These are phyloP conservation scores for Lasioglossum figueresi DNA, from an alignment of 2,888 invertebrate genomes.

Conservation along the genomic window DNA sequence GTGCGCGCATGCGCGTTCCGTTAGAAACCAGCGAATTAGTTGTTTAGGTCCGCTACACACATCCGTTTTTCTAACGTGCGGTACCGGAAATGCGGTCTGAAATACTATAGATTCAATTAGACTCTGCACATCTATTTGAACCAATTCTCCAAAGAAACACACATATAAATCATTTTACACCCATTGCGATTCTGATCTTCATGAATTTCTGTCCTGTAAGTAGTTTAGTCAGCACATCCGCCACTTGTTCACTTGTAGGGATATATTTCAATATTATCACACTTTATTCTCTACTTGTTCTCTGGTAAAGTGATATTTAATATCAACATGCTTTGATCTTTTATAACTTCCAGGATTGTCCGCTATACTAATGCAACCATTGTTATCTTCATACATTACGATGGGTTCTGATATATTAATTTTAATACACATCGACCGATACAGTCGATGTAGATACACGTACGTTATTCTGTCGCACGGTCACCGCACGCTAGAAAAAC, in stretches of 20 bases:
- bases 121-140: too few species aligned
- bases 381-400: neutral
- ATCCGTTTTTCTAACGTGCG: too few species aligned
- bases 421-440: neutral
- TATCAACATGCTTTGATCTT: neutral
- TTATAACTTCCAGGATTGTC: neutral
- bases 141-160: too few species aligned
- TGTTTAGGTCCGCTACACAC: neutral
- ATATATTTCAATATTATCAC: neutral
- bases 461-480: too few species aligned
- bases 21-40: neutral
- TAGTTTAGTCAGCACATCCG: neutral
- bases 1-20: too few species aligned
- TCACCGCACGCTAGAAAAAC: too few species aligned
- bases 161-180: too few species aligned
- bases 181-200: too few species aligned
- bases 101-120: too few species aligned
- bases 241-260: neutral
- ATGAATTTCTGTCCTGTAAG: too few species aligned
- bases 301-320: neutral
- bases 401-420: neutral
- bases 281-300: neutral
- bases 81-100: too few species aligned
- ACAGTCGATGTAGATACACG: too few species aligned
- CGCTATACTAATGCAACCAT: neutral